phyloP scores from a whole-genome alignment of 2,888 invertebrate species.

The Oscheius sp. region DNA sequence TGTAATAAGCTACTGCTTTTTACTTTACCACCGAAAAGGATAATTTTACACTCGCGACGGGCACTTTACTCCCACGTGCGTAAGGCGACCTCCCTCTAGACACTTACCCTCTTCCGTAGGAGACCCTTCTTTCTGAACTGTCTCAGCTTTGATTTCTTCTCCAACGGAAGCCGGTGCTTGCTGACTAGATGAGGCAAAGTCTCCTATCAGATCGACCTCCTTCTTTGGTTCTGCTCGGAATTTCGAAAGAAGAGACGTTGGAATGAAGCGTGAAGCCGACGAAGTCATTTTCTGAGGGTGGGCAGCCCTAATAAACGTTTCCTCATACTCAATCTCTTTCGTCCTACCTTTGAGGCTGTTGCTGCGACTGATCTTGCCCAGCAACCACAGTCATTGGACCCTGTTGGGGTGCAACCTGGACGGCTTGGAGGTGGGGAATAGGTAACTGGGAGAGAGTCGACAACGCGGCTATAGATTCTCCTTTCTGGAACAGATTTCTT shows the following conservation, averaged over 20 bases:
- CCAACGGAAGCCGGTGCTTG: slow-evolving; percentile 29
- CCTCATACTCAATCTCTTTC: too few species aligned
- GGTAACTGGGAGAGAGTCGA: slow-evolving; percentile 62
- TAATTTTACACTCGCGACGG: too few species aligned
- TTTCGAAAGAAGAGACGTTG: slow-evolving; percentile 46
- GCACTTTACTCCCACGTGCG: too few species aligned
- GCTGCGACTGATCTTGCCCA: slow-evolving; percentile 9
- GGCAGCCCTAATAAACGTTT: neutral
- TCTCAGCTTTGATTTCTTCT: neutral
- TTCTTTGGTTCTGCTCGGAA: slow-evolving; percentile 44
- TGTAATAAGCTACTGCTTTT: too few species aligned
- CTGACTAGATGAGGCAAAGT: slow-evolving; percentile 16
- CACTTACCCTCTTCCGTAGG: neutral
- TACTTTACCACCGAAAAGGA: too few species aligned
- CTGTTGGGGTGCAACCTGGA: slow-evolving; percentile 39
- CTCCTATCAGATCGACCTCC: slow-evolving; percentile 43
- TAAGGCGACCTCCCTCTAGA: too few species aligned
- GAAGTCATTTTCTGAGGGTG: slow-evolving; percentile 27
- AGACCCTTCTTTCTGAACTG: neutral
- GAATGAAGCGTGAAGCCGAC: slow-evolving; percentile 49
- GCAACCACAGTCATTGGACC: neutral
- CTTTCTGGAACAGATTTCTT: slow-evolving; percentile 28
- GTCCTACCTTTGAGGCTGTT: too few species aligned
- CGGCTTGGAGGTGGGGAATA: slow-evolving; percentile 61
- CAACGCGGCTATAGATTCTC: slow-evolving; percentile 64